Evolutionary conservation across 2,888 invertebrate species (phyloP).

Genomic region (Sesia bembeciformis): DNA sequence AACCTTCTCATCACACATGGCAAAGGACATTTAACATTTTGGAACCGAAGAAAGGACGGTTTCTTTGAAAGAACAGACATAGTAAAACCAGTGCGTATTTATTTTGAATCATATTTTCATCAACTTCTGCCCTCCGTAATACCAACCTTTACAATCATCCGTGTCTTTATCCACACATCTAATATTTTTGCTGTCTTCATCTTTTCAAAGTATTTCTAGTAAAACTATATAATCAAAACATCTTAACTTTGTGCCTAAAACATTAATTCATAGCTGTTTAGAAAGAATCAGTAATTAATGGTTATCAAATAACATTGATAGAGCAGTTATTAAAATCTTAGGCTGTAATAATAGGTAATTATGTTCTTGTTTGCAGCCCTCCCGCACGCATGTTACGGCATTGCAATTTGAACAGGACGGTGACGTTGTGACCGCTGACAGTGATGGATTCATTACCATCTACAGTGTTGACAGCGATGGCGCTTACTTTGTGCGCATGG

Average conservation of each 20-base stretch:
- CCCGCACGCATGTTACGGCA: conserved; percentile 88
- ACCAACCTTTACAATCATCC: too few relatives aligned
- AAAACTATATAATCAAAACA: too few relatives aligned
- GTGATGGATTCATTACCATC: conserved; percentile 92
- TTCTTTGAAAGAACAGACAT: conserved; percentile 93
- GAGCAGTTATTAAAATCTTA: too few relatives aligned
- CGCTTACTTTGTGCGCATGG: conserved; percentile 90
- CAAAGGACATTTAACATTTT: conserved; percentile 92
- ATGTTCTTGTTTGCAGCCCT: conserved; percentile 72
- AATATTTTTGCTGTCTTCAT: too few relatives aligned
- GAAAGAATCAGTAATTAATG: too few relatives aligned
- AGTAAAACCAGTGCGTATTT: conserved; percentile 80
- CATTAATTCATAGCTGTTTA: too few relatives aligned
- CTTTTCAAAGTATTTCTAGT: too few relatives aligned
- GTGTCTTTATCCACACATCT: too few relatives aligned
- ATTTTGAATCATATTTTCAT: not conserved
- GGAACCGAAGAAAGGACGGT: conserved; percentile 93
- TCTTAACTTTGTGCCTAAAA: too few relatives aligned
- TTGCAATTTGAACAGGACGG: conserved; percentile 93
- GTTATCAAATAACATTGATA: too few relatives aligned
- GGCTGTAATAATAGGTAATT: too few relatives aligned
- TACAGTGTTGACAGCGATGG: conserved; percentile 93
- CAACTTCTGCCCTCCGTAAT: too few relatives aligned
- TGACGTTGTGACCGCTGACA: conserved; percentile 93
- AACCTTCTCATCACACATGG: conserved; percentile 94